Evolutionary conservation across 1,140 invertebrate species (phyloP).

Genomic region (Euwallacea similis): DNA sequence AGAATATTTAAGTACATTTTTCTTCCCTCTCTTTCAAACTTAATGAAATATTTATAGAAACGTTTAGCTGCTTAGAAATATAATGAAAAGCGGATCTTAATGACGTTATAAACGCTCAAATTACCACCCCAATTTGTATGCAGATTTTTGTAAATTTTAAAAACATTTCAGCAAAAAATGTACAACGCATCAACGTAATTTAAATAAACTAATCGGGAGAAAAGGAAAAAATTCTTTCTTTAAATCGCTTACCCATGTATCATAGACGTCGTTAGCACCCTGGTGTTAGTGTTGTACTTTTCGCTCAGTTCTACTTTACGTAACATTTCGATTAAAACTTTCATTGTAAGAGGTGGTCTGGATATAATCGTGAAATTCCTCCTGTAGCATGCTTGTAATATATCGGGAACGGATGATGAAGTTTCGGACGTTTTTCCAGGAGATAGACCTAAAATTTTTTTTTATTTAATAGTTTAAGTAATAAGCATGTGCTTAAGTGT

Average conservation of each 20-base stretch:
- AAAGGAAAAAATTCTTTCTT: neutral
- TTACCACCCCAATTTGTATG: neutral
- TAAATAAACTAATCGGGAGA: neutral
- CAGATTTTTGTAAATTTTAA: neutral
- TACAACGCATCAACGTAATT: no score
- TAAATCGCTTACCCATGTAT: conserved; percentile 56
- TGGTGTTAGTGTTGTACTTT: conserved; percentile 54
- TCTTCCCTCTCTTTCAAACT: no score
- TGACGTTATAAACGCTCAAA: no score
- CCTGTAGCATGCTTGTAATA: conserved; percentile 58
- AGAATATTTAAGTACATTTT: no score
- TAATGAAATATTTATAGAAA: no score
- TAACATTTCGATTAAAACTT: conserved; percentile 59
- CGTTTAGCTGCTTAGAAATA: no score
- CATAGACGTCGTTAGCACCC: conserved; percentile 57
- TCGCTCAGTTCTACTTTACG: conserved; percentile 57
- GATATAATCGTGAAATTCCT: conserved; percentile 48
- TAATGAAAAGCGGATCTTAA: no score
- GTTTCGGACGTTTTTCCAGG: conserved; percentile 19
- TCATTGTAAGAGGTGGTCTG: conserved; percentile 56
- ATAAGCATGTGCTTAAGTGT: no score
- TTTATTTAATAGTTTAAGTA: no score
- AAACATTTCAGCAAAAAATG: no score
- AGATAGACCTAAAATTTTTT: neutral
- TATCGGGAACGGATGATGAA: conserved; percentile 55